Evolutionary conservation across 2,888 invertebrate species (phyloP).

Genomic region (Celastrina argiolus): DNA sequence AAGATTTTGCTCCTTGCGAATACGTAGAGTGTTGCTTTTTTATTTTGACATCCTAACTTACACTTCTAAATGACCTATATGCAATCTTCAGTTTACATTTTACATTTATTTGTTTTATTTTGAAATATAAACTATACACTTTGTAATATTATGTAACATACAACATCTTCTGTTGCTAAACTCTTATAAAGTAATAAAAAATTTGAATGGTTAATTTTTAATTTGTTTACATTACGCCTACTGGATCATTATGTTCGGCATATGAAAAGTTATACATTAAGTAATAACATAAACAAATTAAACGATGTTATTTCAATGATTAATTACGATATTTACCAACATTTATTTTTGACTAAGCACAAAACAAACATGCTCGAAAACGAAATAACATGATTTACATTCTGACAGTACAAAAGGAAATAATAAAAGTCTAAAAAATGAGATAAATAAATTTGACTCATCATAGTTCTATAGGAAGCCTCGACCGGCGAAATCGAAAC

Average conservation of each 20-base stretch:
- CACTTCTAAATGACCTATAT: too few species aligned
- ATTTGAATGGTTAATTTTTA: neutral
- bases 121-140: too few species aligned
- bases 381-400: conserved; percentile 3
- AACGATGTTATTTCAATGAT: neutral
- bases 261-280: neutral
- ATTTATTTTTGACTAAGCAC: neutral
- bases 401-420: conserved; percentile 10
- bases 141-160: too few species aligned
- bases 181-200: neutral
- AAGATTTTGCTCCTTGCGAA: neutral
- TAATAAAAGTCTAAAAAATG: neutral
- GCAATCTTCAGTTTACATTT: too few species aligned
- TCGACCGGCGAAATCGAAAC: neutral
- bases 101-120: too few species aligned
- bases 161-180: too few species aligned
- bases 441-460: neutral
- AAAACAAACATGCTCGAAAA: conserved; percentile 20
- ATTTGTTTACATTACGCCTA: neutral
- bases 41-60: too few species aligned
- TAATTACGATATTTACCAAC: neutral
- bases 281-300: neutral
- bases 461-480: neutral
- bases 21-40: too few species aligned
- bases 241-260: neutral